phyloP scores from a whole-genome alignment of 1,140 invertebrate species.

The Mactra quadrangularis region DNA sequence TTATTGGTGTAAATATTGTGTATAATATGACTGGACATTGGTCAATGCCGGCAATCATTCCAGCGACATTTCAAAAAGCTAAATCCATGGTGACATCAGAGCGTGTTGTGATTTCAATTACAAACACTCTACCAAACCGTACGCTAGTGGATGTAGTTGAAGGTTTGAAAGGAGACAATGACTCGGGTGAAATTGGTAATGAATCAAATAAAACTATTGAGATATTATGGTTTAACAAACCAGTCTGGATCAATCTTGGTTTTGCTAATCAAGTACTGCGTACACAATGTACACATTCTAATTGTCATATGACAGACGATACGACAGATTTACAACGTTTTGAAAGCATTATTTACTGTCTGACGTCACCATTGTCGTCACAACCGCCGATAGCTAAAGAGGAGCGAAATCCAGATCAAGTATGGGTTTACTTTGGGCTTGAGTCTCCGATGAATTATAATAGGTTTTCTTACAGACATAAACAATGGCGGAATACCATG shows the following conservation, averaged over 20 bases:
- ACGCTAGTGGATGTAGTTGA: no score
- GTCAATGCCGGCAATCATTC: no score
- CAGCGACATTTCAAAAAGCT: no score
- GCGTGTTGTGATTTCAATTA: no score
- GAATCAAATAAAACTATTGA: neutral
- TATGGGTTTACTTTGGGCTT: constrained; percentile 32
- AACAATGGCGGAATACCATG: constrained; percentile 31
- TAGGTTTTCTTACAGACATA: neutral
- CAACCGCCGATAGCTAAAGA: neutral
- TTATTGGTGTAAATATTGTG: no score
- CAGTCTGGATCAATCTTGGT: constrained; percentile 10
- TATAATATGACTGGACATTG: no score
- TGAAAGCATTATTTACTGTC: constrained; percentile 22
- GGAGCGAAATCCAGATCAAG: constrained; percentile 9
- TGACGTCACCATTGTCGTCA: neutral
- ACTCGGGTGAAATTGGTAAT: no score
- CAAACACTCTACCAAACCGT: no score
- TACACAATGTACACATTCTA: constrained; percentile 8
- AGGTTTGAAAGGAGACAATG: no score
- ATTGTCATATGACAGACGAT: constrained; percentile 33
- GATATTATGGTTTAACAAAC: constrained; percentile 52
- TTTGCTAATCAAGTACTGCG: neutral
- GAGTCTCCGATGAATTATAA: constrained; percentile 9
- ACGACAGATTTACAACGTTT: neutral
- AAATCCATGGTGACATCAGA: no score